phyloP scores from a whole-genome alignment of 2,113 vertebrate species.

The Cisticola juncidis region DNA sequence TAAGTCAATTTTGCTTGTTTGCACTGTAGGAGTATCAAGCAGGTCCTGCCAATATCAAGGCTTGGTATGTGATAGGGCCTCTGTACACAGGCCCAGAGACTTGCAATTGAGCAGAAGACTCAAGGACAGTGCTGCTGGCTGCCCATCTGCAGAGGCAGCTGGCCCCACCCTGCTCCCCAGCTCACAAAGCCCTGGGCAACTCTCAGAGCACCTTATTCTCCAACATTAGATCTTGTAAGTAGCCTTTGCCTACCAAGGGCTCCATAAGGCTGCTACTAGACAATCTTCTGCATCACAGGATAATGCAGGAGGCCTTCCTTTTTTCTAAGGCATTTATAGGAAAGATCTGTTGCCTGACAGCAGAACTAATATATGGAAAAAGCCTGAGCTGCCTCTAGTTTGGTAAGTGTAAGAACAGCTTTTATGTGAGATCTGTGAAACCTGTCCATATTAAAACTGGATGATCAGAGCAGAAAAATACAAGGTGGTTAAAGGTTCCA shows the following conservation, averaged over 20 bases:
- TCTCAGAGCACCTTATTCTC: background rate
- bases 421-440: background rate
- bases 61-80: background rate
- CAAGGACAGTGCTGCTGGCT: background rate
- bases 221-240: background rate
- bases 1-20: background rate
- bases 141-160: background rate
- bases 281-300: background rate
- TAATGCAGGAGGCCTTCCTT: background rate
- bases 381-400: background rate
- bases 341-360: background rate
- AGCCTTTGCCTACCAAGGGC: background rate
- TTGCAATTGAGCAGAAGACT: background rate
- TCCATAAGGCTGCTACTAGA: background rate
- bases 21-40: background rate
- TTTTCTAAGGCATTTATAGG: background rate
- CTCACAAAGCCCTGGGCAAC: background rate
- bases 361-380: background rate
- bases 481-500: background rate
- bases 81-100: background rate
- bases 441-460: background rate
- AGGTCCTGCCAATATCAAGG: background rate
- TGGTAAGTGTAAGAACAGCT: background rate
- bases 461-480: background rate
- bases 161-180: background rate